phyloP scores from a whole-genome alignment of 2,113 vertebrate species.

The Pogonocichla stellata region DNA sequence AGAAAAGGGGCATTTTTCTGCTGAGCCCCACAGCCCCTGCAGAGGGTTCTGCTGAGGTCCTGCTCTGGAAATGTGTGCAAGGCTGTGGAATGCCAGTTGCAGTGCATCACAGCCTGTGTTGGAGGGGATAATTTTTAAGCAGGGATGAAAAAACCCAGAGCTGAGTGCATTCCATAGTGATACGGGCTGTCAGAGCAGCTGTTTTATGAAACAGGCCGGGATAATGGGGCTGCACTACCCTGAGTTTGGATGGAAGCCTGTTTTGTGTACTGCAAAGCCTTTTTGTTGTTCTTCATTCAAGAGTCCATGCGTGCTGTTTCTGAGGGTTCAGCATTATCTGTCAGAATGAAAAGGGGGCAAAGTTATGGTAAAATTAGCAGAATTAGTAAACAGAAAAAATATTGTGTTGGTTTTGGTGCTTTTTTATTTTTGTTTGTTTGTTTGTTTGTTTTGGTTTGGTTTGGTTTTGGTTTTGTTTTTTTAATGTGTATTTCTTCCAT shows the following conservation, averaged over 20 bases:
- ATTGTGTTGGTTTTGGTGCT: too few relatives aligned
- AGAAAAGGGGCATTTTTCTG: neutral
- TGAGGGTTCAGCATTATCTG: neutral
- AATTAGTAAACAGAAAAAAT: neutral
- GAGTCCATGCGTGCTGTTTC: neutral
- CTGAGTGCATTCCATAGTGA: conserved; percentile 14
- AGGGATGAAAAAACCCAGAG: conserved; percentile 13
- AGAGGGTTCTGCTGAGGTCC: neutral
- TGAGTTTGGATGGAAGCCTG: neutral
- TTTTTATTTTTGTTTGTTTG: too few relatives aligned
- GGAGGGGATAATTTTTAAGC: neutral
- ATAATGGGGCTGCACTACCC: neutral
- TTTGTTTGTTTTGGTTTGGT: too few relatives aligned
- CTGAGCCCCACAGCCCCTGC: neutral
- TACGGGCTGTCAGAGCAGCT: conserved; percentile 14
- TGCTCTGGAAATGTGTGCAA: neutral
- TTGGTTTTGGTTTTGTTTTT: neutral
- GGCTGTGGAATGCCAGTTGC: neutral
- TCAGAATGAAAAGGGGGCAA: neutral
- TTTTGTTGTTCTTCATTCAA: neutral
- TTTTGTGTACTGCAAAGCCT: neutral
- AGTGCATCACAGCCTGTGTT: neutral
- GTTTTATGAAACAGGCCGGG: conserved; percentile 6
- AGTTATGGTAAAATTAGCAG: neutral
- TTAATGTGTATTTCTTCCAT: neutral